phyloP scores from a whole-genome alignment of 2,888 invertebrate genomes.

The Drosophila birchii region DNA sequence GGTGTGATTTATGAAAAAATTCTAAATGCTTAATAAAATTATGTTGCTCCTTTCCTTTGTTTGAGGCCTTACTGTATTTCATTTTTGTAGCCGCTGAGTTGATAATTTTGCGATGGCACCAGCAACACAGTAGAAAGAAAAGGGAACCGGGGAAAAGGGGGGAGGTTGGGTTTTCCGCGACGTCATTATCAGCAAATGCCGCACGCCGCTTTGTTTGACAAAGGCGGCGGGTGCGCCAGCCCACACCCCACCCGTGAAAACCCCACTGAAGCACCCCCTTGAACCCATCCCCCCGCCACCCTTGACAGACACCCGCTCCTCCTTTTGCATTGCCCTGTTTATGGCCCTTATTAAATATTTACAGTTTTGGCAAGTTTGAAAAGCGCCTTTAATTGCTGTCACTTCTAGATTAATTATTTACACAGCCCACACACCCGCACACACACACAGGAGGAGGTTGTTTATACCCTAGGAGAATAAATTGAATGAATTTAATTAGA shows the following conservation, averaged over 20 bases:
- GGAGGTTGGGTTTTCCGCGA: conserved; percentile 9
- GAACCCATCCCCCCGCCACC: background rate
- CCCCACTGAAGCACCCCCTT: conserved; percentile 10
- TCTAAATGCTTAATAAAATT: no score
- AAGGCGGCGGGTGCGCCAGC: conserved; percentile 6
- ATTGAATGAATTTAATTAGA: conserved; percentile 30
- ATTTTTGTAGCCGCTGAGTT: conserved; percentile 57
- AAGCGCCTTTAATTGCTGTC: conserved; percentile 79
- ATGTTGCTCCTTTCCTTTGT: rapidly evolving
- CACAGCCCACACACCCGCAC: conserved; percentile 42
- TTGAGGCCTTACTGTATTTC: background rate
- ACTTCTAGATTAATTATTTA: conserved; percentile 78
- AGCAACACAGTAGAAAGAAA: conserved; percentile 36
- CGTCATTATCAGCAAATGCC: conserved; percentile 64
- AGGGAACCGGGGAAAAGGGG: background rate
- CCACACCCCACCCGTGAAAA: background rate
- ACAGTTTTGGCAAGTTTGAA: conserved; percentile 64
- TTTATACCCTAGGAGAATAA: conserved; percentile 28
- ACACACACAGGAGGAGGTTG: conserved; percentile 11
- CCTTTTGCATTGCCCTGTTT: conserved; percentile 54
- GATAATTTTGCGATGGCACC: conserved; percentile 73
- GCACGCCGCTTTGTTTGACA: conserved; percentile 66
- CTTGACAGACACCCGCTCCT: background rate
- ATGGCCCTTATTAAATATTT: conserved; percentile 76
- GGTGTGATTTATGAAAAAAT: no score